Conservation (phyloP, 2,888 invertebrate genomes). For the Lasioglossum figueresi region DNA sequence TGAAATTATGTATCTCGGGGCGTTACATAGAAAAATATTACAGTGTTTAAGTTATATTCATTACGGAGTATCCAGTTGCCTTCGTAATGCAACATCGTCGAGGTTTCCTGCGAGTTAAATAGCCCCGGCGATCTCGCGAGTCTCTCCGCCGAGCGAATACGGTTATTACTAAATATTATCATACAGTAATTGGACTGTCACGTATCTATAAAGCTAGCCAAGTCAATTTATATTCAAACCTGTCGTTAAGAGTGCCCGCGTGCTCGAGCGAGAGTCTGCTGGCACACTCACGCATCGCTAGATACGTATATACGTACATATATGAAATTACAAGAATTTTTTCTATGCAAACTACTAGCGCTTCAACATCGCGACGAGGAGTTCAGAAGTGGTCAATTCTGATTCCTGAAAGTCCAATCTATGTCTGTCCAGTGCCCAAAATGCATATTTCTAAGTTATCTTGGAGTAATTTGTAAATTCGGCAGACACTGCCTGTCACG, state of each 20-base stretch:
- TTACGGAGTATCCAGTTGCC: constrained; percentile 31
- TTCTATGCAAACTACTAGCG: no score
- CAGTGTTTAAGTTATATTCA: constrained; percentile 3
- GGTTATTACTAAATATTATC: constrained; percentile 37
- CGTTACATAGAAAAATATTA: constrained; percentile 40
- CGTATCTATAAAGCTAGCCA: constrained; percentile 18
- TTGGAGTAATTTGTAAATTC: no score
- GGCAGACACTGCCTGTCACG: no score
- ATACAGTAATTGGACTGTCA: constrained; percentile 42
- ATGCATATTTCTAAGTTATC: no score
- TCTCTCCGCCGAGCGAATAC: not conserved
- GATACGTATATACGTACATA: no score
- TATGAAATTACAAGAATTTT: no score
- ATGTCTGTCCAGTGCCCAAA: no score
- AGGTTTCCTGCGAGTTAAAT: constrained; percentile 18
- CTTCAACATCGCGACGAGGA: no score
- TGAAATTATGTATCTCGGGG: constrained; percentile 24
- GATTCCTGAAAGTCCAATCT: no score
- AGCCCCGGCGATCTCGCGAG: not conserved
- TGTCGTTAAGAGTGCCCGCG: not conserved
- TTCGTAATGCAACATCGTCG: constrained; percentile 33
- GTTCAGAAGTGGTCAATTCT: no score
- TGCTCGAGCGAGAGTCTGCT: no score
- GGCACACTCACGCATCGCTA: no score
- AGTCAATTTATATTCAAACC: constrained; percentile 30